A percentile compares a stretch with the other conserved stretches of the same genome.
phyloP scores from a whole-genome alignment of 2,113 vertebrate genomes.

The Amblyornis subalaris region DNA sequence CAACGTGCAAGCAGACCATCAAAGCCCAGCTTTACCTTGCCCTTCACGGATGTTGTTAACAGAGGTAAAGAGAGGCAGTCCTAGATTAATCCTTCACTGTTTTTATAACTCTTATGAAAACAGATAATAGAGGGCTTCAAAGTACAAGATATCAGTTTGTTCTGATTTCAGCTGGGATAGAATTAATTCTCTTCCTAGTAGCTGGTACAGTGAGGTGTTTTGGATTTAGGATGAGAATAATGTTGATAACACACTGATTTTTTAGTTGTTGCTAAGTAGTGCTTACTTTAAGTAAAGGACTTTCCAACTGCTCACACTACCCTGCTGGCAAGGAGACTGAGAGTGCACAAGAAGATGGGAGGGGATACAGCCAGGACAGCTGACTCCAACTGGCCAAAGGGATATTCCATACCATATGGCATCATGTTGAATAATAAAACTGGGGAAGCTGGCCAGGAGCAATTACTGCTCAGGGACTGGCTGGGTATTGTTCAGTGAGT shows the following conservation, averaged over 20 bases:
- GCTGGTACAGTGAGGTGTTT: background rate
- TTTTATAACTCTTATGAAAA: background rate
- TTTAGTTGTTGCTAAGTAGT: background rate
- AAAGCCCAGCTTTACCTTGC: background rate
- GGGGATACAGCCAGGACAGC: background rate
- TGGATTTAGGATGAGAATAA: background rate
- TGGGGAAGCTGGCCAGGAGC: background rate
- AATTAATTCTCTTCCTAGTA: background rate
- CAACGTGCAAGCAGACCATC: background rate
- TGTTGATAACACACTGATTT: background rate
- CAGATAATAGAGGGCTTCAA: background rate
- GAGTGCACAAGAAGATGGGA: background rate
- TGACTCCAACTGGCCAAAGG: background rate
- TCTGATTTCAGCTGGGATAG: background rate
- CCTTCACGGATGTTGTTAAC: background rate
- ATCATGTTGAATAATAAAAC: background rate
- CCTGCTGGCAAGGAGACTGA: accelerated
- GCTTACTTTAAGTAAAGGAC: background rate
- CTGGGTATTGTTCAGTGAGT: background rate
- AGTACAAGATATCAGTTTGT: background rate
- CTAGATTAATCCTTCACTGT: background rate
- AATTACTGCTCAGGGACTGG: background rate
- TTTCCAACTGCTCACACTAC: background rate
- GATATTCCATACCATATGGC: no score
- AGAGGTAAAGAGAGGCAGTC: background rate